Evolutionary conservation across 2,888 invertebrate species (phyloP).

Genomic region (Crossocerus cetratus): DNA sequence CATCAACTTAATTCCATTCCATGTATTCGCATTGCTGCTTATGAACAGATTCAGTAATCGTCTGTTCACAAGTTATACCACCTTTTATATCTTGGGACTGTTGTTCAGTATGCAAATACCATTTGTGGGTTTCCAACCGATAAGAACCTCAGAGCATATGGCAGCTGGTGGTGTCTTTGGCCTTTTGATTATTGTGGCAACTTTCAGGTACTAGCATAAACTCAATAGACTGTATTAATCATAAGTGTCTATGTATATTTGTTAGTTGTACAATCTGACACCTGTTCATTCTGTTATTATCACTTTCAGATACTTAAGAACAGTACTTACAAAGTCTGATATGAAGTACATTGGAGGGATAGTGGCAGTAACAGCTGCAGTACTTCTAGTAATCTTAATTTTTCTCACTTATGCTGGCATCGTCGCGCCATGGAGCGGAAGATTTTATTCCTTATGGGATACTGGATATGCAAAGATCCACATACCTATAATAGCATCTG

Average conservation of each 20-base stretch:
- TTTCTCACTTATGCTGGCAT: constrained; percentile 95
- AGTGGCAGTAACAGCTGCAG: constrained; percentile 81
- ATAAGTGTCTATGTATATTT: too few species aligned
- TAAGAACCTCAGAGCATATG: constrained; percentile 99
- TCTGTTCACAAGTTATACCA: constrained; percentile 95
- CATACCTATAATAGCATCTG: constrained; percentile 99
- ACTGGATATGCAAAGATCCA: constrained; percentile 99
- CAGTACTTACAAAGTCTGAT: constrained; percentile 91
- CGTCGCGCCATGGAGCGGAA: constrained; percentile 90
- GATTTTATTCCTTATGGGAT: constrained; percentile 99
- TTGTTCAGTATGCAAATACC: constrained; percentile 98
- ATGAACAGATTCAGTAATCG: constrained; percentile 97
- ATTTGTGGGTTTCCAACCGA: constrained; percentile 98
- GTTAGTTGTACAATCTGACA: neutral
- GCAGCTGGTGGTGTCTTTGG: constrained; percentile 98
- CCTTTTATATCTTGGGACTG: constrained; percentile 97
- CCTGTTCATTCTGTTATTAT: constrained; percentile 10
- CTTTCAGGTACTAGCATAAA: constrained; percentile 80
- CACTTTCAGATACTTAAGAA: constrained; percentile 85
- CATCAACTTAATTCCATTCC: constrained; percentile 98
- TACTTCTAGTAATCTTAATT: constrained; percentile 91
- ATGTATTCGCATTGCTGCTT: constrained; percentile 94
- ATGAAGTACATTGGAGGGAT: constrained; percentile 92
- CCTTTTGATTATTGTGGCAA: constrained; percentile 91
- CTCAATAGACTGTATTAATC: neutral